These are phyloP conservation scores for Imbricaverruca yamaguchii DNA, from an alignment of 2,888 invertebrate genomes.

Conservation along the genomic window DNA sequence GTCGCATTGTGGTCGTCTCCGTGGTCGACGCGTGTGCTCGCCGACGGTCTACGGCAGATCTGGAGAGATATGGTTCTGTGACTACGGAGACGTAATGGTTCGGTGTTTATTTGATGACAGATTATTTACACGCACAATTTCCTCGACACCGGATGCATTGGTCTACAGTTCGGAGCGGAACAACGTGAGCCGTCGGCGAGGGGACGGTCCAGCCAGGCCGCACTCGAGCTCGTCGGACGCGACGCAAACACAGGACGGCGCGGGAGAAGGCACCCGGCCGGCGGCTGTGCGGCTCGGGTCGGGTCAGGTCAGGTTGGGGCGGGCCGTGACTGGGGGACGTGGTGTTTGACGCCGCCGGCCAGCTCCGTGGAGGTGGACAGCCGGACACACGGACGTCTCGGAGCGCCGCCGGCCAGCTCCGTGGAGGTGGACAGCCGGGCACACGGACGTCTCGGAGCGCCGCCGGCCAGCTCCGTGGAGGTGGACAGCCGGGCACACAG, in stretches of 20 bases:
- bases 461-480: not conserved
- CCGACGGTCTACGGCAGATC: too few relatives aligned
- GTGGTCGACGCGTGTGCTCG: too few relatives aligned
- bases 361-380: not conserved
- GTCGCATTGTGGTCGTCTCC: too few relatives aligned
- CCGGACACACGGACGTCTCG: not conserved
- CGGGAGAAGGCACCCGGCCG: not conserved
- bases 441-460: not conserved
- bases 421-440: not conserved
- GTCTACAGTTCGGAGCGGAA: not conserved
- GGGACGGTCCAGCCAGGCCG: too few relatives aligned
- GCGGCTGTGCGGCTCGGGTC: not conserved
- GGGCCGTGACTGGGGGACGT: not conserved
- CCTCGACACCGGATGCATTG: not conserved
- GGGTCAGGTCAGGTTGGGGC: not conserved
- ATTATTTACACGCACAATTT: not conserved
- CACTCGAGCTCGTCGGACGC: not conserved
- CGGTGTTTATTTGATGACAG: not conserved
- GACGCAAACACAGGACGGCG: not conserved
- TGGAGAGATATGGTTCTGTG: too few relatives aligned
- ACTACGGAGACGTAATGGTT: too few relatives aligned
- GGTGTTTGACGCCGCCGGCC: not conserved
- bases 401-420: not conserved
- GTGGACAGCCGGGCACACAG: not conserved
- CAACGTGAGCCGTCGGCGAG: not conserved